A percentile compares a stretch with the other conserved stretches of the same genome.
Evolutionary conservation across 2,113 vertebrate genomes (phyloP).

Genomic region (Columbina picui): DNA sequence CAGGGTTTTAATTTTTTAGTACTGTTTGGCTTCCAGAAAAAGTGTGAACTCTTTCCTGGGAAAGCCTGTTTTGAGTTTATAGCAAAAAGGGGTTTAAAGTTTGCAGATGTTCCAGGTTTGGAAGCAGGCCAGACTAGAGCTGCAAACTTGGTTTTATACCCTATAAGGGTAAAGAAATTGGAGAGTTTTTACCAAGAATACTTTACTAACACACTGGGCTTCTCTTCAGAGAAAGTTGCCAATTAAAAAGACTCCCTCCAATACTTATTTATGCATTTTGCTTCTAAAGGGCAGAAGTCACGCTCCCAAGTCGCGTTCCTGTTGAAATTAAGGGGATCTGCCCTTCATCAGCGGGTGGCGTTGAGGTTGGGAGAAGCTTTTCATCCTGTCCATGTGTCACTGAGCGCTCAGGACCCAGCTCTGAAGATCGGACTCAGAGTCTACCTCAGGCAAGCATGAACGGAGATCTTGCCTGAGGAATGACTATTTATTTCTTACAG

Average conservation of each 20-base stretch:
- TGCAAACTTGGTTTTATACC: background rate
- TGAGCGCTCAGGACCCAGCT: background rate
- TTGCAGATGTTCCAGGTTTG: constrained; percentile 38
- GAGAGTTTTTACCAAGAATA: background rate
- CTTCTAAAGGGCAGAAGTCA: background rate
- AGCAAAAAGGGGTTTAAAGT: background rate
- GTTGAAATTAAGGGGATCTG: background rate
- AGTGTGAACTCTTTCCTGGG: background rate
- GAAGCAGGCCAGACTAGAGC: background rate
- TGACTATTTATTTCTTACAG: background rate
- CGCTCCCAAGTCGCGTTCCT: background rate
- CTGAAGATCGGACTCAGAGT: background rate
- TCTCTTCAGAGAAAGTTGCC: background rate
- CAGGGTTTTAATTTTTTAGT: background rate
- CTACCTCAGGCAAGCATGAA: constrained; percentile 6
- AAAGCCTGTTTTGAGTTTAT: background rate
- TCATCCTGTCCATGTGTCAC: background rate
- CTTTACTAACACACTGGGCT: background rate
- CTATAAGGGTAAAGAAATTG: background rate
- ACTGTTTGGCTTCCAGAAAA: background rate
- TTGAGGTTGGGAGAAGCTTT: background rate
- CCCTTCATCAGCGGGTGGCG: background rate
- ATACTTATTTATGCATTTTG: background rate
- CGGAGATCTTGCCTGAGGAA: background rate
- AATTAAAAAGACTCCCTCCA: background rate